phyloP scores from a whole-genome alignment of 2,888 invertebrate genomes.

The Troides helena region DNA sequence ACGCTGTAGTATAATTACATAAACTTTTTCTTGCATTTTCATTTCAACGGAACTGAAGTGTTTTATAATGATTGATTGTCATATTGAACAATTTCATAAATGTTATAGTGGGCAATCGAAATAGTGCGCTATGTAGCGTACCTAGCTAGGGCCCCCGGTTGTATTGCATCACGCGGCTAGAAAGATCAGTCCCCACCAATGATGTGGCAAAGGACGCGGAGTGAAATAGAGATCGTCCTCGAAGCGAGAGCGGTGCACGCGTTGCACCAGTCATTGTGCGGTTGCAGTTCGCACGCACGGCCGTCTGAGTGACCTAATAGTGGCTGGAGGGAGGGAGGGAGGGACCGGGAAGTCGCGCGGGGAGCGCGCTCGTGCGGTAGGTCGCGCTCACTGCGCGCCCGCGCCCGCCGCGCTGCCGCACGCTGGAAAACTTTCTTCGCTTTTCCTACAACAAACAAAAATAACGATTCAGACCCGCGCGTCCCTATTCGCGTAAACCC shows the following conservation, averaged over 20 bases:
- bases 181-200: conserved; percentile 79
- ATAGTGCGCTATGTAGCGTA: conserved; percentile 56
- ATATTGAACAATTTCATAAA: conserved; percentile 1
- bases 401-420: conserved; percentile 44
- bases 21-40: background rate
- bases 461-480: conserved; percentile 42
- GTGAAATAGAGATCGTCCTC: conserved; percentile 81
- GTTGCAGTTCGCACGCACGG: conserved; percentile 77
- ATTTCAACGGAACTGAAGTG: too few species aligned
- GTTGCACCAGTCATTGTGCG: conserved; percentile 78
- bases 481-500: conserved; percentile 20
- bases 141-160: conserved; percentile 62
- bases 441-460: conserved; percentile 74
- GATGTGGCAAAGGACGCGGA: conserved; percentile 77
- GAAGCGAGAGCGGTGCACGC: conserved; percentile 80
- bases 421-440: conserved; percentile 78
- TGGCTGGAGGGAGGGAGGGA: conserved; percentile 79
- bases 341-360: conserved; percentile 71
- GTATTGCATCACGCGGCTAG: conserved; percentile 75
- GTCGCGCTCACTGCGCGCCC: conserved; percentile 78
- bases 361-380: conserved; percentile 76
- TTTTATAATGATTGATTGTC: background rate
- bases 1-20: background rate
- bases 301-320: conserved; percentile 78
- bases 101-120: conserved; percentile 48